Evolutionary conservation across 1,140 invertebrate species (phyloP).

Genomic region (Drosophila persimilis): DNA sequence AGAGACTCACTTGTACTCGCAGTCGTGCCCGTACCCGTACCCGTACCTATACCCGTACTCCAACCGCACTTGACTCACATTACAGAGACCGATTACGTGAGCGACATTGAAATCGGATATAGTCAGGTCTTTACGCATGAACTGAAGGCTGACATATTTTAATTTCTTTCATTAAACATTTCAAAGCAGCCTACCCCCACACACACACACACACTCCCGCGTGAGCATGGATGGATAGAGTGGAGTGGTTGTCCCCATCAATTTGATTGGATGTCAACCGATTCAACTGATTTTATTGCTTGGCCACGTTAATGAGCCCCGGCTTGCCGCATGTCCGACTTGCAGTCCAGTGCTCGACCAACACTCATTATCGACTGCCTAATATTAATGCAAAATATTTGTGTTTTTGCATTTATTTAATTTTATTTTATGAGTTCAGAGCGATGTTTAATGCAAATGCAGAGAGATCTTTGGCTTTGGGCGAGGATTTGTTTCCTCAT

Average conservation of each 20-base stretch:
- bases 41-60: too few species aligned
- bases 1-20: background rate
- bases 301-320: slow-evolving; percentile 42
- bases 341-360: slow-evolving; percentile 3
- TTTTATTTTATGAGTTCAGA: slow-evolving; percentile 30
- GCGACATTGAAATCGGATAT: slow-evolving; percentile 67
- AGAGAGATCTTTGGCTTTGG: background rate
- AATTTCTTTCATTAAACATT: slow-evolving; percentile 58
- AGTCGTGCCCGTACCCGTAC: background rate
- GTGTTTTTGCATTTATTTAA: slow-evolving; percentile 34
- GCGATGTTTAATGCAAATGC: slow-evolving; percentile 19
- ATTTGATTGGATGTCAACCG: slow-evolving; percentile 53
- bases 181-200: slow-evolving; percentile 14
- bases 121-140: slow-evolving; percentile 50
- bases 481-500: slow-evolving; percentile 37
- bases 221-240: too few species aligned
- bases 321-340: slow-evolving; percentile 1
- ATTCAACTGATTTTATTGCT: slow-evolving; percentile 41
- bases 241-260: slow-evolving; percentile 33
- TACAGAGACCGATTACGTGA: slow-evolving; percentile 60
- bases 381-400: slow-evolving; percentile 51
- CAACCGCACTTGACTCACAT: slow-evolving; percentile 41
- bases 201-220: slow-evolving; percentile 5
- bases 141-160: slow-evolving; percentile 54
- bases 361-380: slow-evolving; percentile 43